Conservation (phyloP, 1,140 invertebrate species). For the Scaptodrosophila lebanonensis region DNA sequence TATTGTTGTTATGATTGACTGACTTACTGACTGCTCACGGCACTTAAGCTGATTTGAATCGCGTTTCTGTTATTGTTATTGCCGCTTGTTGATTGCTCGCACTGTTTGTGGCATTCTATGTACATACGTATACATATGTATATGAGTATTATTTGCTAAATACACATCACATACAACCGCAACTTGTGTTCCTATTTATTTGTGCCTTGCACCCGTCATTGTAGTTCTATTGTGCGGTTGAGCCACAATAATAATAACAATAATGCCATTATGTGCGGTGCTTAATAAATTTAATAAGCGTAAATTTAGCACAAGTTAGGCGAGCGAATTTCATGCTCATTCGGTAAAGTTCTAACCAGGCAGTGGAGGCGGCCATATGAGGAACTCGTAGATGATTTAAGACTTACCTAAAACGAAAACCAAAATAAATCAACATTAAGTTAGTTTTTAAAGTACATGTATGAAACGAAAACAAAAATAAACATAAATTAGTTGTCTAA, state of each 20-base stretch:
- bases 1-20: constrained; percentile 31
- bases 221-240: constrained; percentile 24
- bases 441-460: no score
- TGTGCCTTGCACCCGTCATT: constrained; percentile 34
- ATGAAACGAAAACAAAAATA: no score
- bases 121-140: constrained; percentile 51
- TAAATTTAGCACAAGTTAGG: constrained; percentile 60
- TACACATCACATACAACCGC: no score
- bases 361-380: no score
- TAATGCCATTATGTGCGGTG: constrained; percentile 43
- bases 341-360: no score
- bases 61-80: constrained; percentile 15
- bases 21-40: constrained; percentile 37
- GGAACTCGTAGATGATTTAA: no score
- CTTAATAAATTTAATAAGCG: constrained; percentile 60
- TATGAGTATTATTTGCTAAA: constrained; percentile 58
- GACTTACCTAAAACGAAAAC: no score
- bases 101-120: constrained; percentile 19
- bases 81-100: constrained; percentile 9
- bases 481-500: no score
- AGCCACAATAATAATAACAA: constrained; percentile 42
- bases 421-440: no score
- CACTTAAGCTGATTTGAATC: constrained; percentile 51
- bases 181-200: constrained; percentile 54
- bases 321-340: constrained; percentile 4